Conservation (phyloP, 1,140 invertebrate species). For the Hylaeus volcanicus region DNA sequence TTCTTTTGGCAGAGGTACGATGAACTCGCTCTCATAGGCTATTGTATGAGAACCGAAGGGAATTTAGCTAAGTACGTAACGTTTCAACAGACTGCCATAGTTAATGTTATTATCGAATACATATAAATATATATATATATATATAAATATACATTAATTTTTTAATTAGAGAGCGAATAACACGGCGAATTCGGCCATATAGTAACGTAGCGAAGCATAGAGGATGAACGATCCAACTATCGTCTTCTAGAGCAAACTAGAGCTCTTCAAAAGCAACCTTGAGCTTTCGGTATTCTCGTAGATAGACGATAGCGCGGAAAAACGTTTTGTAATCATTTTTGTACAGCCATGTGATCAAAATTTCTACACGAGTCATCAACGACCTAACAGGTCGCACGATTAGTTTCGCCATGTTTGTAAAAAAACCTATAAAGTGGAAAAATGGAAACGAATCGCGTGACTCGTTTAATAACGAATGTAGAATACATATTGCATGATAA, state of each 20-base stretch:
- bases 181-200: slow-evolving; percentile 2
- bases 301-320: background rate
- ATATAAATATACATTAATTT: slow-evolving; percentile 16
- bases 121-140: slow-evolving; percentile 3
- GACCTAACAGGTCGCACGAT: background rate
- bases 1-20: slow-evolving; percentile 20
- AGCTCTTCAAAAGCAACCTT: background rate
- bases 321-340: slow-evolving; percentile 4
- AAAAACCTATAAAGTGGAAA: background rate
- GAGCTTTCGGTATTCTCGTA: background rate
- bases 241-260: background rate
- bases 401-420: background rate
- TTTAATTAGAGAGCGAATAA: slow-evolving; percentile 33
- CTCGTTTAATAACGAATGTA: background rate
- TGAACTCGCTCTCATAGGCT: slow-evolving; percentile 8
- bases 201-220: background rate
- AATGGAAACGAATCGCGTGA: background rate
- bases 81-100: slow-evolving; percentile 65
- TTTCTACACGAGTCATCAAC: slow-evolving; percentile 1
- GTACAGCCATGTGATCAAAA: slow-evolving; percentile 41
- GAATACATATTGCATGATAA: background rate
- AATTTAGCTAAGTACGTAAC: slow-evolving; percentile 40
- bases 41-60: background rate
- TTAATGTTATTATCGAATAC: slow-evolving; percentile 54
- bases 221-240: background rate